A percentile compares a stretch with the other conserved stretches of the same genome.
Evolutionary conservation across 1,140 invertebrate species (phyloP).

Genomic region (Pseudachorutes palmiensis): DNA sequence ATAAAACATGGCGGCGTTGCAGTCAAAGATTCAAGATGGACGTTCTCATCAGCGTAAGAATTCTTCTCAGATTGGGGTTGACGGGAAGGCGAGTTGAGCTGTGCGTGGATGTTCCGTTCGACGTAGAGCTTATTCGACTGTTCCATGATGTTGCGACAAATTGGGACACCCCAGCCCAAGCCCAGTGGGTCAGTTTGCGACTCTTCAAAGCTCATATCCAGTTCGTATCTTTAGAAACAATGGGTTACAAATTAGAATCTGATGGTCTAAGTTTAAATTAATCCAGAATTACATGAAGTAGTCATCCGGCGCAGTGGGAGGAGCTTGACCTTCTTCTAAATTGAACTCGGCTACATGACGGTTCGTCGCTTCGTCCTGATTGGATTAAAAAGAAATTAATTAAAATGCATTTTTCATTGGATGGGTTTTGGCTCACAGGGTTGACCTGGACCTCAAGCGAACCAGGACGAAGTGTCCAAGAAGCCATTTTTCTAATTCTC

Average conservation of each 20-base stretch:
- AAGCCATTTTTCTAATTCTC: background rate
- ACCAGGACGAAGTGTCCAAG: background rate
- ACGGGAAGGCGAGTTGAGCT: background rate
- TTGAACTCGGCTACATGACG: no score
- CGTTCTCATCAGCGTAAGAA: constrained; percentile 10
- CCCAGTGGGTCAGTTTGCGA: background rate
- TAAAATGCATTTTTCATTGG: background rate
- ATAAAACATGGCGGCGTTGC: constrained; percentile 21
- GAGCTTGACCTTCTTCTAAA: background rate
- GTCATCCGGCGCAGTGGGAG: background rate
- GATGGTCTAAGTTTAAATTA: no score
- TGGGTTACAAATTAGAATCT: no score
- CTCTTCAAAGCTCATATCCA: background rate
- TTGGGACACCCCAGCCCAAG: background rate
- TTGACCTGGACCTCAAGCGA: background rate
- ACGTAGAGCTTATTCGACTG: background rate
- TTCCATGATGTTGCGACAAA: background rate
- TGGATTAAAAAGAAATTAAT: no score
- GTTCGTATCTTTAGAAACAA: no score
- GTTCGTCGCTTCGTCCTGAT: background rate
- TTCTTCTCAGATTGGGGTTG: background rate
- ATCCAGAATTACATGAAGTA: constrained; percentile 3
- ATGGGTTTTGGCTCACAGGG: background rate
- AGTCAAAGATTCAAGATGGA: constrained; percentile 14
- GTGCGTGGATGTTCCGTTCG: constrained; percentile 3